These are phyloP conservation scores for Kryptolebias ocellatus DNA, from an alignment of 2,797 vertebrate species.

Conservation along the genomic window DNA sequence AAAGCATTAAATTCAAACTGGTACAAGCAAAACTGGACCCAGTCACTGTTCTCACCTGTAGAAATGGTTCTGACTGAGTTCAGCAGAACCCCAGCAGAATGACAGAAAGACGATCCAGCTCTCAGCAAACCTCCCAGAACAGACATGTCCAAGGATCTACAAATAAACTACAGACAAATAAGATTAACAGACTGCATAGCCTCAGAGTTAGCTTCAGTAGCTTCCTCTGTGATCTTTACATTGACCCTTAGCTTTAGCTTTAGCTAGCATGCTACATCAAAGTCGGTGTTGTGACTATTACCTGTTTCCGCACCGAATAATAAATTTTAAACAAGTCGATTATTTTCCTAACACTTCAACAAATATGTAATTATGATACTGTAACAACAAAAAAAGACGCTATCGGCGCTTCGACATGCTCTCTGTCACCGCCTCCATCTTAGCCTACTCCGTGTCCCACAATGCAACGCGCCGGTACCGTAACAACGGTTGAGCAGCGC, in stretches of 20 bases:
- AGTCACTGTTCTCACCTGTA: constrained; percentile 57
- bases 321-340: not conserved
- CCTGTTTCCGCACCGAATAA: constrained; percentile 19
- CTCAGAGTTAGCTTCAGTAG: not conserved
- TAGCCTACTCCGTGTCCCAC: constrained; percentile 54
- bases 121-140: constrained; percentile 64
- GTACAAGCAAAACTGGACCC: not conserved
- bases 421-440: constrained; percentile 46
- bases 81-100: constrained; percentile 61
- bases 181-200: no score
- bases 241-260: constrained; percentile 59
- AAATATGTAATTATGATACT: not conserved
- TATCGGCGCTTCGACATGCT: constrained; percentile 41
- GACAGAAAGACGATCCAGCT: constrained; percentile 64
- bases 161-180: not conserved
- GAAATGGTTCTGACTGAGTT: constrained; percentile 59
- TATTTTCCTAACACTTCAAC: not conserved
- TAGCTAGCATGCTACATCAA: constrained; percentile 3
- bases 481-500: constrained; percentile 21
- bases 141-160: constrained; percentile 65
- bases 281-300: constrained; percentile 8
- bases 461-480: constrained; percentile 65
- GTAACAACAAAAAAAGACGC: not conserved
- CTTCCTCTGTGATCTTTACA: not conserved
- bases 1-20: not conserved